Evolutionary conservation across 2,113 vertebrate genomes (phyloP), one percentile per base, ranked within the genome.

Genomic region (Poeciliopsis turrubarensis): DNA sequence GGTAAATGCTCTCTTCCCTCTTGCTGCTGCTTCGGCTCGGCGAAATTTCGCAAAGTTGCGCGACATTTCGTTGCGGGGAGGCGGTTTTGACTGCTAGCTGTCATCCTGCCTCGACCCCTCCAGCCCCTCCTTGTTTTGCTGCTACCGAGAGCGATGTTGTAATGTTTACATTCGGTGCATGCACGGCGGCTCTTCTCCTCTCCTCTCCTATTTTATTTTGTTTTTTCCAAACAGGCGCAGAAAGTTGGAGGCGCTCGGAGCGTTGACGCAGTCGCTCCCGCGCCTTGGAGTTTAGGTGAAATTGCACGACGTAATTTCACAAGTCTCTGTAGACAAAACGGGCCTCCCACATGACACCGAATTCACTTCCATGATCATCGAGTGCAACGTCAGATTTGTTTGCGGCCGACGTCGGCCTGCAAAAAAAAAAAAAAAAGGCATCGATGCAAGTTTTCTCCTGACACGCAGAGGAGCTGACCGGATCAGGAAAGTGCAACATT

Each of bases 51-150:
- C 66, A 72, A 72, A 47, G 65, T 65, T 60, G 3, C 25, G 61
- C 32, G 37, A 84, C 79, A 73, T 84, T 76, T 77, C 76, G 51
- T 57, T 73, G 34, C 34, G 31, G 80, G 80, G 47, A 70, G 65
- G 71, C 54, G 79, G 19, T 65, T 69, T 69, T 26, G 72, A 77
- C 80, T 71, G 79, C 71, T 80, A 83, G 70, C 79, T 85, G 88
- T 91, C 91, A 90, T 87, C 86, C 86, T 81, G 81, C 87, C 87
- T 90, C 88, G 83, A 64, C 87, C 87, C 88, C 87, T 93, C 86
- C 89, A 92, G 93, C 93, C 94, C 94, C 94, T 95, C 94, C 94
- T 95, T 92, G 93, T 94, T 94, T 91, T 92, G 84, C 86, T 88
- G 90, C 84, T 85, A 84, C 84, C 73, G 86, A 89, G 72, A 79